phyloP scores from a whole-genome alignment of 2,888 invertebrate species.

The Biston stratarius region DNA sequence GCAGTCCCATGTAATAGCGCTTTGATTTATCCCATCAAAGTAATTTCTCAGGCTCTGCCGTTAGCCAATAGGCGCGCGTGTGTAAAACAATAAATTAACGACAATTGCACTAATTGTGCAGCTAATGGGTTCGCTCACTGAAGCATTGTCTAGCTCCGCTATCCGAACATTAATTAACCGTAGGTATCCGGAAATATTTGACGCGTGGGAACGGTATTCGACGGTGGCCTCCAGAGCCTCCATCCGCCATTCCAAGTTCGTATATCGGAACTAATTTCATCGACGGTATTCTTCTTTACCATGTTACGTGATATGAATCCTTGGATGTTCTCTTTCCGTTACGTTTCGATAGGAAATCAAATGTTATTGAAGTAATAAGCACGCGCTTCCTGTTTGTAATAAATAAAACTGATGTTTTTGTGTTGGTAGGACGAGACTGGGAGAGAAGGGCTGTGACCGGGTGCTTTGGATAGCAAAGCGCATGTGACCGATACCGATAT shows the following conservation, averaged over 20 bases:
- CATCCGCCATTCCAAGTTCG: conserved; percentile 46
- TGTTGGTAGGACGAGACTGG: conserved; percentile 38
- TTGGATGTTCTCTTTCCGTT: conserved; percentile 43
- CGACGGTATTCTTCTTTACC: conserved; percentile 64
- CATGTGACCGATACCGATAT: conserved; percentile 70
- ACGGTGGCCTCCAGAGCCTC: conserved; percentile 46
- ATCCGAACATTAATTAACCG: conserved; percentile 70
- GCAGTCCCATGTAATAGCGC: conserved; percentile 37
- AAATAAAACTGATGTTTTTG: conserved; percentile 59
- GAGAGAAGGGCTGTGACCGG: conserved; percentile 15
- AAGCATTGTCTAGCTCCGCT: conserved; percentile 77
- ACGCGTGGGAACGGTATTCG: conserved; percentile 68
- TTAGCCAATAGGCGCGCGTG: conserved; percentile 46
- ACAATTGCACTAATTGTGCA: conserved; percentile 85
- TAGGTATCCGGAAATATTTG: conserved; percentile 67
- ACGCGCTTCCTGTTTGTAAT: conserved; percentile 55
- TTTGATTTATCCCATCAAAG: conserved; percentile 43
- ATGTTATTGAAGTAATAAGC: conserved; percentile 60
- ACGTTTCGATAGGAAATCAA: conserved; percentile 56
- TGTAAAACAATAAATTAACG: conserved; percentile 79
- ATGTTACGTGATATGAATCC: conserved; percentile 70
- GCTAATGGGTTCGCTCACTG: conserved; percentile 75
- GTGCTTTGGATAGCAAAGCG: conserved; percentile 50
- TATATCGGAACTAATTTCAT: conserved; percentile 52
- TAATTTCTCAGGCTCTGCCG: conserved; percentile 42